Base-by-base conservation (phyloP, 2,888 invertebrate species). In the Sesamia inferens region DNA sequence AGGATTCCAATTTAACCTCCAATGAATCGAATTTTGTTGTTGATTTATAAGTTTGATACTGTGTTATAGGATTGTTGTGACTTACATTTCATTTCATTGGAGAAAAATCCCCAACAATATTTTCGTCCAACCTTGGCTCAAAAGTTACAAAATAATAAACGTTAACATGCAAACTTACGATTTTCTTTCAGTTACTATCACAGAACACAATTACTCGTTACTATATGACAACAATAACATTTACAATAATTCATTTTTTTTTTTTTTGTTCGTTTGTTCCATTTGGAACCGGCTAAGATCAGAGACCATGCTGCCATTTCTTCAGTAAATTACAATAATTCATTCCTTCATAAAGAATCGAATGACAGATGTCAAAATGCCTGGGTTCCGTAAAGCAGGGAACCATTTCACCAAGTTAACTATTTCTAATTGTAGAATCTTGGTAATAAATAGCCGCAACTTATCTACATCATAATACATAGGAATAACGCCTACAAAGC, bases 211-310 rank as follows among this genome's bases (percentile, higher is more conserved):
- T n/a, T n/a, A n/a, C n/a, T n/a, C n/a, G n/a, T n/a, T n/a, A n/a
- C n/a, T n/a, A n/a, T n/a, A n/a, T 31, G 73, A 78, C 79, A 80
- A 80, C 83, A 59, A 68, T 24, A 73, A 67, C 42, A 65, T 65
- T n/a, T n/a, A n/a, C n/a, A n/a, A n/a, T n/a, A n/a, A n/a, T n/a
- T n/a, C n/a, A n/a, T n/a, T n/a, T n/a, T n/a, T n/a, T n/a, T n/a
- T n/a, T n/a, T n/a, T n/a, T n/a, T n/a, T n/a, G n/a, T n/a, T n/a
- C n/a, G n/a, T n/a, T n/a, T n/a, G n/a, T n/a, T n/a, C n/a, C n/a
- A n/a, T n/a, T n/a, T n/a, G n/a, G n/a, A n/a, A n/a, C n/a, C n/a
- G n/a, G n/a, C n/a, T n/a, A n/a, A n/a, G n/a, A n/a, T n/a, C n/a
- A n/a, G n/a, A n/a, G n/a, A n/a, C n/a, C n/a, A n/a, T n/a, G n/a